These are phyloP conservation scores for Pachymerium ferrugineum DNA, from an alignment of 2,888 invertebrate species.

Conservation along the genomic window DNA sequence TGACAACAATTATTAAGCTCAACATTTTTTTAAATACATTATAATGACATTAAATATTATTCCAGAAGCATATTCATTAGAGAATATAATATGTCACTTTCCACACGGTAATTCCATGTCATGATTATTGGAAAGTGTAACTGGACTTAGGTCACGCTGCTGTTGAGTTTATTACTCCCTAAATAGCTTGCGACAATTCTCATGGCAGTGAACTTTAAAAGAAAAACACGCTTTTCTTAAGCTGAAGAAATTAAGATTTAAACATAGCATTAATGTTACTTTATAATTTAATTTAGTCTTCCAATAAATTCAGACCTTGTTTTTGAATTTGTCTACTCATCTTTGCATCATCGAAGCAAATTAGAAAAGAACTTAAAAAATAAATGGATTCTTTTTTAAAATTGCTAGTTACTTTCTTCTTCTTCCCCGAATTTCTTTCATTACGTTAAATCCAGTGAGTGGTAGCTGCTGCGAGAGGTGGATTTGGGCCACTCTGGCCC, in stretches of 20 bases:
- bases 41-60: no score
- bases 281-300: background rate
- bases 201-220: constrained; percentile 20
- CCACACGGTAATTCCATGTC: no score
- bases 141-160: background rate
- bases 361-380: background rate
- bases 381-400: no score
- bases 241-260: background rate
- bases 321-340: background rate
- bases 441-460: background rate
- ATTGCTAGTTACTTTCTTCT: constrained; percentile 5
- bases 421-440: background rate
- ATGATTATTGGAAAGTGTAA: background rate
- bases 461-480: background rate
- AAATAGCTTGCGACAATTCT: background rate
- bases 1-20: no score
- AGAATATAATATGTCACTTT: no score
- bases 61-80: no score
- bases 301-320: no score
- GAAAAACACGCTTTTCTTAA: background rate
- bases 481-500: constrained; percentile 17
- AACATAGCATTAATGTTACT: background rate
- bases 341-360: no score
- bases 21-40: no score
- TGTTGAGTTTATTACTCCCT: constrained; percentile 9